Base-by-base conservation (phyloP, 2,113 vertebrate genomes). In the Silurus meridionalis region DNA sequence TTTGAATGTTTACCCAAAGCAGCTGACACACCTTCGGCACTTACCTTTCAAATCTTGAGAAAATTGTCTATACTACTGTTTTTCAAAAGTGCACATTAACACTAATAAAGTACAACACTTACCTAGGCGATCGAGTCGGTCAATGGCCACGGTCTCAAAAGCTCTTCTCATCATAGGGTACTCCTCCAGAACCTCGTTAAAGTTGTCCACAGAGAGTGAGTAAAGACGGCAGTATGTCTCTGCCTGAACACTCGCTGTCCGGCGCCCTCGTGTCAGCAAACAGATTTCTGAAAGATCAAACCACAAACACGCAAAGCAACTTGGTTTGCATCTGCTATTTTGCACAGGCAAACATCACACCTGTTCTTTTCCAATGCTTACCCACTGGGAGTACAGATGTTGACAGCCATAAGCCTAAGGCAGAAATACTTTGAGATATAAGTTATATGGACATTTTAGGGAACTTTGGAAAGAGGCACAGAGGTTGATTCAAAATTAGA, bases 131-230 rank as follows among this genome's bases (percentile, higher is more conserved):
- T 99, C 97, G 0, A 99, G 95, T 55, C 98, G 96, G 91, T 99
- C 98, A 0, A 99, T 98, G 92, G 98, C 98, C 21, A 99, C 98
- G 0, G 98, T 99, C 93, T 99, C 98, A 0, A 99, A 99, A 91
- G 98, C 98, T 10, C 98, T 90, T 85, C 98, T 94, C 98, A 99
- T 99, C 98, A 99, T 99, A 89, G 98, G 98, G 90, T 99, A 98
- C 90, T 99, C 98, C 92, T 99, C 98, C 90, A 99, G 94, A 89
- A 99, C 98, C 93, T 99, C 98, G 1, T 99, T 99, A 95, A 99
- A 99, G 93, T 99, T 92, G 93, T 99, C 98, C 85, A 99, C 97
- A 0, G 97, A 98, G 83, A 98, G 94, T 0, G 97, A 98, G 91
- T 98, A 99, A 81, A 99, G 96, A 72, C 98, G 97, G 91, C 98